Conservation (phyloP, 1,140 invertebrate genomes). For the Hydropsyche tenuis region DNA sequence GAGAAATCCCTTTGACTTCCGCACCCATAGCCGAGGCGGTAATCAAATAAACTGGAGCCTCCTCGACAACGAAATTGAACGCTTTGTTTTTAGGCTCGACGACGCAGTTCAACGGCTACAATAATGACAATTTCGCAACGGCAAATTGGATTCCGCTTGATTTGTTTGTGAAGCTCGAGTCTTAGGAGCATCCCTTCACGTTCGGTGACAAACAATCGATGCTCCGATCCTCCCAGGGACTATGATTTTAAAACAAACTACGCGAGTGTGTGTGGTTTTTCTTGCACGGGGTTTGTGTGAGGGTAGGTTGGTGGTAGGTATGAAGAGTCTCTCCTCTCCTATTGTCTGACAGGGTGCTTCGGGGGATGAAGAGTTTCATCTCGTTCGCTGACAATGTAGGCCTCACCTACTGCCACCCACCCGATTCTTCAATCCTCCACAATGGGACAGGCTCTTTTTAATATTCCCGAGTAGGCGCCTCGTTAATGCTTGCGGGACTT, state of each 20-base stretch:
- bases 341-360: constrained; percentile 5
- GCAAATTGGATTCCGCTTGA: constrained; percentile 39
- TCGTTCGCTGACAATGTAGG: constrained; percentile 25
- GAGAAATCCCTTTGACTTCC: constrained; percentile 27
- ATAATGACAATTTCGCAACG: constrained; percentile 34
- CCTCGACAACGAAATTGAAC: constrained; percentile 21
- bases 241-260: too few species aligned
- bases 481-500: constrained; percentile 21
- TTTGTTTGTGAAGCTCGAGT: constrained; percentile 34
- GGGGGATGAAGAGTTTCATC: constrained; percentile 27
- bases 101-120: constrained; percentile 12
- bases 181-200: not conserved
- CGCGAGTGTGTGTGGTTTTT: too few species aligned
- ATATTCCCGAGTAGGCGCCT: constrained; percentile 24
- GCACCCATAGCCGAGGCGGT: constrained; percentile 1
- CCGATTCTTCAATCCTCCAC: not conserved
- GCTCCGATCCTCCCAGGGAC: too few species aligned
- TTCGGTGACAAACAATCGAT: not conserved
- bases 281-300: too few species aligned
- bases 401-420: constrained; percentile 10
- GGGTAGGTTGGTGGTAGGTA: not conserved
- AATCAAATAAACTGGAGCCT: constrained; percentile 20
- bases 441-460: constrained; percentile 19
- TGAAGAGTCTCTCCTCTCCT: not conserved
- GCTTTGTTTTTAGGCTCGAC: constrained; percentile 21